Conservation (phyloP, 2,888 invertebrate species). For the Macaria notata region DNA sequence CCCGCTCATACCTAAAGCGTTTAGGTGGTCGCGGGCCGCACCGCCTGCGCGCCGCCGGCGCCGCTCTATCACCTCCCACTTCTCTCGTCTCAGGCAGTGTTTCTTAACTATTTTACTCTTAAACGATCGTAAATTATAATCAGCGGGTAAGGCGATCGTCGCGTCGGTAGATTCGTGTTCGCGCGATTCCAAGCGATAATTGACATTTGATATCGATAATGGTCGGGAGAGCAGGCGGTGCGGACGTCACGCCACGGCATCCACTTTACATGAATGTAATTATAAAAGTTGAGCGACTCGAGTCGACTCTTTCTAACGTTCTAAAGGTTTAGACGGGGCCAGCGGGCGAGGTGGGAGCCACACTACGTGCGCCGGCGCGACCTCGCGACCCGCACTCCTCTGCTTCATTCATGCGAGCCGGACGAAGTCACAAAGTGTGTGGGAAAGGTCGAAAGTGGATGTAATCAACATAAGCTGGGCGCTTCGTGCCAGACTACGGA, state of each 20-base stretch:
- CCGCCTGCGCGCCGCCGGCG: constrained; percentile 55
- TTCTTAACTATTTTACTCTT: constrained; percentile 6
- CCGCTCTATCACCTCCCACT: constrained; percentile 52
- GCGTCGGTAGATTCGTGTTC: constrained; percentile 18
- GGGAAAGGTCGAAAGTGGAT: too few species aligned
- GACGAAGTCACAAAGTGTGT: too few species aligned
- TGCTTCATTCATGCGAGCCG: too few species aligned
- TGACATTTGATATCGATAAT: constrained; percentile 56
- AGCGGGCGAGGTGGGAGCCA: constrained; percentile 62
- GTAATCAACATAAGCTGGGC: too few species aligned
- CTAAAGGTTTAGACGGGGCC: constrained; percentile 42
- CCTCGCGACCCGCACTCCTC: background rate
- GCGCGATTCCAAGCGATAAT: constrained; percentile 47
- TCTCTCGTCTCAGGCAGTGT: constrained; percentile 10
- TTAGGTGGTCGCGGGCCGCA: constrained; percentile 72
- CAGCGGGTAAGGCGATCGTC: constrained; percentile 29
- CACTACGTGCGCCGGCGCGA: background rate
- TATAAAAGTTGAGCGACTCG: constrained; percentile 65
- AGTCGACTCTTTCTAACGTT: constrained; percentile 61
- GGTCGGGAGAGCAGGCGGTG: constrained; percentile 63
- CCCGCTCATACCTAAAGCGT: constrained; percentile 82
- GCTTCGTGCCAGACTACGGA: background rate
- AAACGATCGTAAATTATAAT: constrained; percentile 7
- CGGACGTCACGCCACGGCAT: constrained; percentile 74
- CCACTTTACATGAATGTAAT: constrained; percentile 73